Evolutionary conservation across 1,140 invertebrate species (phyloP), one percentile per base, ranked within the genome.

Genomic region (Orius laevigatus): DNA sequence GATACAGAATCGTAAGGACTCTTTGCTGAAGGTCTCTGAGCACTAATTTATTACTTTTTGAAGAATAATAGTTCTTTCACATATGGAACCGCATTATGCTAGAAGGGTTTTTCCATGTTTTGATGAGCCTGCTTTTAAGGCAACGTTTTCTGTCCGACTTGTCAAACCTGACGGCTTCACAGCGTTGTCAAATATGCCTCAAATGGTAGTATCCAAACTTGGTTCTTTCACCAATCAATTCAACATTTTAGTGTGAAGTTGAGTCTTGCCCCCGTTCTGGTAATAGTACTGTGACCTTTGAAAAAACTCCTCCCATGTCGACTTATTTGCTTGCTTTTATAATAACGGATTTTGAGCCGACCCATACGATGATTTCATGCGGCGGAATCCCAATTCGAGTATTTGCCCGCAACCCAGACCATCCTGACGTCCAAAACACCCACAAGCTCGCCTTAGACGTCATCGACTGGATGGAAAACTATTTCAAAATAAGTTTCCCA

Each of bases 91-190:
- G 0, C 76, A 71, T 1, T 68, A 76, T 58, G 81, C 83, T 10
- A 64, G 82, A 46, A 68, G 68, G 54, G 77, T 74, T 0, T 86
- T 85, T 57, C 84, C 83, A 0, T 84, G 79, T 59, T 84, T 81
- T 58, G 84, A 87, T 60, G 83, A 87, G 57, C 83, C 82, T 0
- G 65, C 66, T 11, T 66, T 82, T 10, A 86, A 84, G 62, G 75
- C 81, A 1, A 64, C 63, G 1, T 86, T 81, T 53, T 51, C 52
- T 32, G 51, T 66, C n/a, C 67, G 64, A 4, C 43, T 78, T 0
- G 52, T 40, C 11, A 54, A 55, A 45, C 43, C 43, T 3, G 20
- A 43, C 1, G 6, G 48, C n/a, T 48, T 46, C 9, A 55, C 42
- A 12, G 48, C 59, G 0, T 10, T 59, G 5, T 55, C 51, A 16